Evolutionary conservation across 2,888 invertebrate genomes (phyloP).

Genomic region (Cryptophagus acutangulus): DNA sequence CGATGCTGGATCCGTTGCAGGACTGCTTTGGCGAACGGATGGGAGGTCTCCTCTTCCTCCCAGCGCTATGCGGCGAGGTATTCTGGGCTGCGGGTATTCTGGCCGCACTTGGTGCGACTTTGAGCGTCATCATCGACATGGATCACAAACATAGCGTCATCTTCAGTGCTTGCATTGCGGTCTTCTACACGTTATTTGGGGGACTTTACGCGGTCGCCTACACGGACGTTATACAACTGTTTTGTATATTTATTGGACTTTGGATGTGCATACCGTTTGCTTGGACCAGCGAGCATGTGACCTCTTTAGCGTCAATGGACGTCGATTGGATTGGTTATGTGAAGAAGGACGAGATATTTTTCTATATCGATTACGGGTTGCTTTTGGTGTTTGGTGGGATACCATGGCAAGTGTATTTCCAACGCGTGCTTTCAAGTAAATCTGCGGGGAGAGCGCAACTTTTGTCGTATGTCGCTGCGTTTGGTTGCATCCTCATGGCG

Average conservation of each 20-base stretch:
- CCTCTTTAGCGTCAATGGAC: conserved; percentile 73
- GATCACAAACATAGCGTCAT: conserved; percentile 90
- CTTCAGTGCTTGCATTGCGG: conserved; percentile 91
- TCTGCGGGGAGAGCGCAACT: conserved; percentile 89
- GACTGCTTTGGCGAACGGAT: conserved; percentile 94
- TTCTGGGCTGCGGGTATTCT: conserved; percentile 99
- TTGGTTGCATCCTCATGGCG: conserved; percentile 95
- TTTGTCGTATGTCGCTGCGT: conserved; percentile 91
- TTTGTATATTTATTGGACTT: conserved; percentile 95
- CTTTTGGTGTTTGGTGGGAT: conserved; percentile 92
- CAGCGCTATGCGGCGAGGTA: conserved; percentile 95
- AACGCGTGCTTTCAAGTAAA: conserved; percentile 94
- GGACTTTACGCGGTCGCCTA: conserved; percentile 98
- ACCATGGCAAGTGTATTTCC: conserved; percentile 99
- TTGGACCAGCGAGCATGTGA: conserved; percentile 81
- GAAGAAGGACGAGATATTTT: conserved; percentile 67
- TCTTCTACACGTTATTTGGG: conserved; percentile 96
- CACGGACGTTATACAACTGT: conserved; percentile 96
- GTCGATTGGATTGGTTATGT: conserved; percentile 87
- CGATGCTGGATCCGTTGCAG: conserved; percentile 98
- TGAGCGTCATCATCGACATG: conserved; percentile 96
- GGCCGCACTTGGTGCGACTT: conserved; percentile 91
- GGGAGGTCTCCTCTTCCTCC: conserved; percentile 94
- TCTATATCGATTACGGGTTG: conserved; percentile 83
- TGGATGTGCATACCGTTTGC: conserved; percentile 99